Conservation (phyloP, 2,888 invertebrate species). For the Drosophila recens region DNA sequence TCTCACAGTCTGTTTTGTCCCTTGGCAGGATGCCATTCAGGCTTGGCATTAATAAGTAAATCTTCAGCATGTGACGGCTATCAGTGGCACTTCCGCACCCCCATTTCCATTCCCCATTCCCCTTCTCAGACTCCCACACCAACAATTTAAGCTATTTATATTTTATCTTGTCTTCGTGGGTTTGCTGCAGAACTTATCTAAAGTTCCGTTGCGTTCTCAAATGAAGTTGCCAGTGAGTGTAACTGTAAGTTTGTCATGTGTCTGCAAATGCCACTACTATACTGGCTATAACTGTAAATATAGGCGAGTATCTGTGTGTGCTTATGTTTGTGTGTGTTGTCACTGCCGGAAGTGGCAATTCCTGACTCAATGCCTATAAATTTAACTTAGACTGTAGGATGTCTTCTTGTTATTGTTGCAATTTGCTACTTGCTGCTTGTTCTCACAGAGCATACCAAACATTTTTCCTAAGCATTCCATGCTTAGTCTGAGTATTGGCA, state of each 20-base stretch:
- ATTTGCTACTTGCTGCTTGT: constrained; percentile 43
- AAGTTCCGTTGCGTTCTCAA: constrained; percentile 65
- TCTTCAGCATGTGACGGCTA: constrained; percentile 79
- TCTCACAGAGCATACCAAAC: constrained; percentile 24
- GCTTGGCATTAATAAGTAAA: constrained; percentile 77
- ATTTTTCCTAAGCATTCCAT: constrained; percentile 20
- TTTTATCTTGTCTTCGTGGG: constrained; percentile 72
- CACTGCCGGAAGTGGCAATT: constrained; percentile 72
- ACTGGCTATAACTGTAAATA: neutral
- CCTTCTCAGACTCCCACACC: constrained; percentile 8
- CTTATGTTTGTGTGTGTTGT: constrained; percentile 40
- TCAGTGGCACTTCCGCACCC: constrained; percentile 71
- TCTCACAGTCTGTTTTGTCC: constrained; percentile 9
- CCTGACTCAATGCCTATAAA: constrained; percentile 76
- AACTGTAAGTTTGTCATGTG: no score
- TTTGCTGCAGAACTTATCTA: constrained; percentile 61
- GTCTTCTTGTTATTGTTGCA: constrained; percentile 37
- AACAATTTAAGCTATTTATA: constrained; percentile 74
- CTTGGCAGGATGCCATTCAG: constrained; percentile 69
- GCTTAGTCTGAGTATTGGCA: constrained; percentile 25
- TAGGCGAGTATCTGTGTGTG: neutral
- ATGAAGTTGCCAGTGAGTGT: constrained; percentile 59
- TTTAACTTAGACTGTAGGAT: constrained; percentile 69
- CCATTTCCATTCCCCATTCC: constrained; percentile 5
- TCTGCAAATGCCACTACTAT: no score